phyloP scores from a whole-genome alignment of 2,797 vertebrate species.

The Tadarida brasiliensis region DNA sequence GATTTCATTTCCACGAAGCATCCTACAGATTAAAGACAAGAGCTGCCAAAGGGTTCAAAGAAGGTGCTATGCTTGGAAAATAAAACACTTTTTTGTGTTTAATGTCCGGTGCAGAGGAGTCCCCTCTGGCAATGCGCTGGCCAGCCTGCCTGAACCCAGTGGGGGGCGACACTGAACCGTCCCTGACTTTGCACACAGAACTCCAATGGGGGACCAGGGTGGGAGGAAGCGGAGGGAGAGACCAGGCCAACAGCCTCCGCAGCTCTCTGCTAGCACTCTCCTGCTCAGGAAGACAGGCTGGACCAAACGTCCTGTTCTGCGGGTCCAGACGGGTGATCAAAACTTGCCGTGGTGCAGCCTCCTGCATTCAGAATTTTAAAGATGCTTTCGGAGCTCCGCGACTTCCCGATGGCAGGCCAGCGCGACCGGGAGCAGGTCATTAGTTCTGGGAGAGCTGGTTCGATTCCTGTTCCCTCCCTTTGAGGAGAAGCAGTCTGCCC shows the following conservation, averaged over 20 bases:
- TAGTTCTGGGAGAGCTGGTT: not conserved
- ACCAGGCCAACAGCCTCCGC: accelerated
- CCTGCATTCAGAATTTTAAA: not conserved
- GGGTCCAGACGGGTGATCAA: not conserved
- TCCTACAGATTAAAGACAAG: conserved; percentile 10
- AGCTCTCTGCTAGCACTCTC: not conserved
- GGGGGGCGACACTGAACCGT: conserved; percentile 19
- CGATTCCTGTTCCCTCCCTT: not conserved
- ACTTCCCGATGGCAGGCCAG: not conserved
- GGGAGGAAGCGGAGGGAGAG: not conserved
- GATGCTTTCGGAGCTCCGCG: accelerated
- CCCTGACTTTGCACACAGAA: not conserved
- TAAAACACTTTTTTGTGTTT: conserved; percentile 8
- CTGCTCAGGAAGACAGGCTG: not conserved
- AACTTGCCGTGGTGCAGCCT: not conserved
- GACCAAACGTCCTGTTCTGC: not conserved
- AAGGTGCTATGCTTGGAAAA: conserved; percentile 51
- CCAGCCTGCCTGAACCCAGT: not conserved
- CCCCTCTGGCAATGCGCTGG: not conserved
- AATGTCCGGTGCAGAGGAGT: not conserved
- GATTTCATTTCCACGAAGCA: not conserved
- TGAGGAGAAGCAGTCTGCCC: not conserved
- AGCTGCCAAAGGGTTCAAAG: conserved; percentile 15
- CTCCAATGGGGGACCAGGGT: not conserved
- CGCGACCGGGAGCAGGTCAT: not conserved